phyloP scores from a whole-genome alignment of 1,140 invertebrate genomes.

The Caenorhabditis elegans region DNA sequence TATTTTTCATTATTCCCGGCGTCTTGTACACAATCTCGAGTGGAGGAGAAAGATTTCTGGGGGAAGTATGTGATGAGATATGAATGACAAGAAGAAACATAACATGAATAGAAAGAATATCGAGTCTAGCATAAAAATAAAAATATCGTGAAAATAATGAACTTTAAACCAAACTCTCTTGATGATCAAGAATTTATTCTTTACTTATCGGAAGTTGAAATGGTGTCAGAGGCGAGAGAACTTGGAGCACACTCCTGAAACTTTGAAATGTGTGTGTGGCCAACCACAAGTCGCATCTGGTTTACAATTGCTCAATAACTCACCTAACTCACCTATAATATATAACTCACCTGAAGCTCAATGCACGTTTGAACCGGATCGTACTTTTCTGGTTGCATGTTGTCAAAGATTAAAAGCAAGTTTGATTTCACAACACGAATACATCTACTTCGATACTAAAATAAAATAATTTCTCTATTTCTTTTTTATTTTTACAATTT shows the following conservation, averaged over 20 bases:
- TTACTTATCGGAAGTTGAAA: too few species aligned
- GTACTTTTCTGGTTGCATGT: background rate
- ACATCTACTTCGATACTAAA: background rate
- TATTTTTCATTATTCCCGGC: background rate
- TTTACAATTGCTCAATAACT: conserved; percentile 5
- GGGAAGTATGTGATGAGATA: background rate
- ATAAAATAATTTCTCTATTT: background rate
- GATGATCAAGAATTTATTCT: too few species aligned
- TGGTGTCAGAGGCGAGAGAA: too few species aligned
- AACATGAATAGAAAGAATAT: background rate
- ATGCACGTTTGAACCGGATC: background rate
- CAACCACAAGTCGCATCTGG: background rate
- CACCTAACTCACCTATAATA: too few species aligned
- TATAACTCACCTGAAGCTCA: conserved; percentile 2
- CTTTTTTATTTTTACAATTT: too few species aligned
- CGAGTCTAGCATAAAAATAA: background rate
- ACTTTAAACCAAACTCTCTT: background rate
- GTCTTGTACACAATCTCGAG: background rate
- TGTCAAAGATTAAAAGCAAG: background rate
- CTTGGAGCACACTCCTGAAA: background rate
- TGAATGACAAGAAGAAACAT: background rate
- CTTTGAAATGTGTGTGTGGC: background rate
- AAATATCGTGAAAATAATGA: background rate
- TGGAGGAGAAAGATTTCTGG: background rate
- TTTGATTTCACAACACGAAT: background rate